Conservation (phyloP, 2,888 invertebrate species). For the Trisateles emortualis region DNA sequence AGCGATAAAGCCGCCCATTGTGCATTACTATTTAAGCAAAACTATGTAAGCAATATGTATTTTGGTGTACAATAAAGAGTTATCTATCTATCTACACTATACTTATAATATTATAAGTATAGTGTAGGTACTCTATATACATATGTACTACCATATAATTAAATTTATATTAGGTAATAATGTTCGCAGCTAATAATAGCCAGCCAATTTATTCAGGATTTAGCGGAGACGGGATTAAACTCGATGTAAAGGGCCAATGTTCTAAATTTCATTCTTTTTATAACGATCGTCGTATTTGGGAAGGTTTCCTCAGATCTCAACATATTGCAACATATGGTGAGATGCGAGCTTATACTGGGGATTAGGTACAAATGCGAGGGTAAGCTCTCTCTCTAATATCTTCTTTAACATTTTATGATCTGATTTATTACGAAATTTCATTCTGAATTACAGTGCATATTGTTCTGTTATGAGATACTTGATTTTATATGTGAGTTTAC, state of each 20-base stretch:
- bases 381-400: slow-evolving; percentile 42
- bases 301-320: slow-evolving; percentile 35
- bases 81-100: too few species aligned
- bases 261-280: slow-evolving; percentile 26
- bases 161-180: too few species aligned
- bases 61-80: too few species aligned
- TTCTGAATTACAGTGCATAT: not conserved
- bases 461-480: not conserved
- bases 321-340: slow-evolving; percentile 38
- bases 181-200: too few species aligned
- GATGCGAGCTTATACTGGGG: slow-evolving; percentile 37
- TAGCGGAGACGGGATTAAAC: slow-evolving; percentile 16
- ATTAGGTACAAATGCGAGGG: slow-evolving; percentile 45
- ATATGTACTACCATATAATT: too few species aligned
- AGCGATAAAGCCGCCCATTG: too few species aligned
- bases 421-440: slow-evolving; percentile 22
- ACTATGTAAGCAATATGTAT: too few species aligned
- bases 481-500: too few species aligned
- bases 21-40: too few species aligned
- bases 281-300: slow-evolving; percentile 18
- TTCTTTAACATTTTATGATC: slow-evolving; percentile 43
- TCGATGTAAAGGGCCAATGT: slow-evolving; percentile 24
- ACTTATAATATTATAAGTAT: too few species aligned
- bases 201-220: slow-evolving; percentile 1
- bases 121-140: too few species aligned